Evolutionary conservation across 2,888 invertebrate species (phyloP), one percentile per base, ranked within the genome.

Genomic region (Taenaris catops): DNA sequence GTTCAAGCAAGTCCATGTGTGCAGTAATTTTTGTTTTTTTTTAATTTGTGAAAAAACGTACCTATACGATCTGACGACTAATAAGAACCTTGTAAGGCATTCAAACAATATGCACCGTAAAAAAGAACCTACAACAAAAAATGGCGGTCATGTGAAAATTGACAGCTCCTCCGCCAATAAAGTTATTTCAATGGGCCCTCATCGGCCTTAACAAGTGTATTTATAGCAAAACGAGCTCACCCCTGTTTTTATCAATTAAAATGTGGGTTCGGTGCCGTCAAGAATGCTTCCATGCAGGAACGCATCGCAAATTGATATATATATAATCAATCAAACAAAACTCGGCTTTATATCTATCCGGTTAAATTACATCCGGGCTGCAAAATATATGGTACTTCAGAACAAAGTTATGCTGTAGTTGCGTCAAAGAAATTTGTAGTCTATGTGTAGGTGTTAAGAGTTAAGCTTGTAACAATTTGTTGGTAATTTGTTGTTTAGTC

Each of bases 211-310:
- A 54, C 50, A 50, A 53, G 53, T 51, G 51, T 48, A 46, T 47
- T 49, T 48, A 48, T 48, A 40, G 44, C 40, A 34, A 35, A 53
- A 52, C 50, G 53, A 51, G 49, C 52, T 59, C 67, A 58, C 68
- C 66, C 63, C 55, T 45, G 52, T 52, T 68, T 64, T 71, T 65
- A 69, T 69, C 70, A 75, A 74, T 76, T 74, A 69, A 68, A 64
- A 60, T 60, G 60, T 61, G 49, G 62, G 59, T 56, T 52, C 46
- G 47, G 35, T 28, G 43, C 43, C 44, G 44, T 45, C 38, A 41
- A 49, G 53, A 48, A 52, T 52, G 48, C 41, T 46, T 44, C 42
- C 44, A 42, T 37, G 43, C 39, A 34, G 48, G 49, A 44, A 53
- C 46, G 48, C 43, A 41, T 25, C 18, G 19, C 33, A 16, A 25